phyloP scores from a whole-genome alignment of 2,113 vertebrate species.

The Myocastor coypus region DNA sequence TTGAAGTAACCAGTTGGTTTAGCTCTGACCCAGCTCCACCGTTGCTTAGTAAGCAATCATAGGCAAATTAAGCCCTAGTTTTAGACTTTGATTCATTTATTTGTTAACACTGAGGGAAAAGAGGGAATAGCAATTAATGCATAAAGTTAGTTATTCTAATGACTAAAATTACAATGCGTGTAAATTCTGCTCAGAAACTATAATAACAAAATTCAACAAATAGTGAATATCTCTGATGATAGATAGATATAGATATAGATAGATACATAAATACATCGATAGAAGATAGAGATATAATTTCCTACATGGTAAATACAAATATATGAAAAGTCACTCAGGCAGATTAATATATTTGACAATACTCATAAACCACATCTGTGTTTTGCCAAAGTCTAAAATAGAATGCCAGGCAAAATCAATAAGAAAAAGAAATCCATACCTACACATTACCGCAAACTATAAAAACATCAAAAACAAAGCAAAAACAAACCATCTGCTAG shows the following conservation, averaged over 20 bases:
- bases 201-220: background rate
- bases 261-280: too few relatives aligned
- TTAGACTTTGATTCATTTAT: background rate
- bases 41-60: background rate
- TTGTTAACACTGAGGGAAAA: background rate
- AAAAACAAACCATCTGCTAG: background rate
- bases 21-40: too few relatives aligned
- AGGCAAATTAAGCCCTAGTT: background rate
- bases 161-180: background rate
- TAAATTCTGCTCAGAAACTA: background rate
- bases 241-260: too few relatives aligned
- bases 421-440: conserved; percentile 12
- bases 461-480: conserved; percentile 31
- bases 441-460: conserved; percentile 33
- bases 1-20: too few relatives aligned
- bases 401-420: conserved; percentile 33
- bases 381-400: conserved; percentile 45
- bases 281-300: background rate
- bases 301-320: background rate
- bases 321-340: conserved; percentile 9
- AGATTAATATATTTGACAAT: background rate
- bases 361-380: background rate
- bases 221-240: background rate
- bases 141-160: background rate
- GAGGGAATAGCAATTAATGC: background rate